Conservation (phyloP, 2,797 vertebrate genomes). For the Botia almorhae region DNA sequence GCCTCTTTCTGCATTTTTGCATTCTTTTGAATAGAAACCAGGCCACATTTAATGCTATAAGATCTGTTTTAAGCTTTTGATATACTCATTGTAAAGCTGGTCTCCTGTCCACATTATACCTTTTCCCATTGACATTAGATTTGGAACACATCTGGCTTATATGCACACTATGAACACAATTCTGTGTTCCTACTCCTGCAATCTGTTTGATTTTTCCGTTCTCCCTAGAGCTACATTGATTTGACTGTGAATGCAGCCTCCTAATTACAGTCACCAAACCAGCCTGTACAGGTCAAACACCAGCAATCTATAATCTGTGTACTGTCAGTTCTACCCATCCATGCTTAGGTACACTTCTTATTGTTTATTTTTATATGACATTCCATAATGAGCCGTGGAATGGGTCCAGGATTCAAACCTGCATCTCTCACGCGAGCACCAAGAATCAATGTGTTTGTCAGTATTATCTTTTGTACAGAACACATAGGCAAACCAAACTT, state of each 20-base stretch:
- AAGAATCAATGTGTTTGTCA: too few relatives aligned
- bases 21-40: not conserved
- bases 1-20: not conserved
- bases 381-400: too few relatives aligned
- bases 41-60: not conserved
- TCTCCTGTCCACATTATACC: not conserved
- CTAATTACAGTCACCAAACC: too few relatives aligned
- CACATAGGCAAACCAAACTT: too few relatives aligned
- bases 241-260: too few relatives aligned
- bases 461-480: too few relatives aligned
- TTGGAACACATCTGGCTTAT: too few relatives aligned
- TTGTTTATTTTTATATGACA: not conserved
- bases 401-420: too few relatives aligned
- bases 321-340: not conserved
- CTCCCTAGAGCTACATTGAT: too few relatives aligned
- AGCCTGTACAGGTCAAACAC: not conserved
- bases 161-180: too few relatives aligned
- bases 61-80: not conserved
- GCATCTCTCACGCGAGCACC: too few relatives aligned
- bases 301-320: constrained; percentile 4
- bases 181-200: not conserved
- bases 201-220: too few relatives aligned
- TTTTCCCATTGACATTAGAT: not conserved
- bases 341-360: not conserved
- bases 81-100: not conserved